Evolutionary conservation across 2,113 vertebrate genomes (phyloP).

Genomic region (Vulpes vulpes): DNA sequence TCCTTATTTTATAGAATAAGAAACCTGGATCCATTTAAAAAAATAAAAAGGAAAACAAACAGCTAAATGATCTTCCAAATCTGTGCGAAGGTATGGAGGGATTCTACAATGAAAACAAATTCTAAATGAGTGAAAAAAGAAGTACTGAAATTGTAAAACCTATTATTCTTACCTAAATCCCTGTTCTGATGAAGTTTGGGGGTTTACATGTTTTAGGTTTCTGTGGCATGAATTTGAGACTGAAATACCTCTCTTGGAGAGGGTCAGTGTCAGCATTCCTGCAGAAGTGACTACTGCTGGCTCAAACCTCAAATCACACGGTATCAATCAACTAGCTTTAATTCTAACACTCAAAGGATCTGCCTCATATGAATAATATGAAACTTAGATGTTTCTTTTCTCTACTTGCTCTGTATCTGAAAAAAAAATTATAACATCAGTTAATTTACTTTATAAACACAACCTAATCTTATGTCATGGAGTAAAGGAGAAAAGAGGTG

Average conservation of each 20-base stretch:
- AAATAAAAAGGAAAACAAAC: background rate
- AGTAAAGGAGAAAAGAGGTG: constrained; percentile 6
- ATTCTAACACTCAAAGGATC: background rate
- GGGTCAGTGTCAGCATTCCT: background rate
- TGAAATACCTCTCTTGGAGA: background rate
- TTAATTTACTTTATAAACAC: background rate
- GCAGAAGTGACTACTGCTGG: background rate
- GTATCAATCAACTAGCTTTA: background rate
- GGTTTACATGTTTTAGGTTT: background rate
- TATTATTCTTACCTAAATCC: background rate
- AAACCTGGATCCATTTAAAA: constrained; percentile 2
- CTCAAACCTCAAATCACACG: background rate
- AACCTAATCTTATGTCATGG: background rate
- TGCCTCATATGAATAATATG: background rate
- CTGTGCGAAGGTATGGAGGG: background rate
- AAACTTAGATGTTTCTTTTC: constrained; percentile 8
- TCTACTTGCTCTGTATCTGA: background rate
- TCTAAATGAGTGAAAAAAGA: background rate
- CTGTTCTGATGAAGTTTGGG: background rate
- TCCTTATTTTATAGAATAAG: constrained; percentile 1
- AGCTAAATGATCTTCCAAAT: background rate
- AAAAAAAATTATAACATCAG: constrained; percentile 9
- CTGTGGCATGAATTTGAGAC: background rate
- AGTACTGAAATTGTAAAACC: background rate
- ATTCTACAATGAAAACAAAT: background rate